Conservation (phyloP, 2,113 vertebrate genomes). For the Engraulis encrasicolus region DNA sequence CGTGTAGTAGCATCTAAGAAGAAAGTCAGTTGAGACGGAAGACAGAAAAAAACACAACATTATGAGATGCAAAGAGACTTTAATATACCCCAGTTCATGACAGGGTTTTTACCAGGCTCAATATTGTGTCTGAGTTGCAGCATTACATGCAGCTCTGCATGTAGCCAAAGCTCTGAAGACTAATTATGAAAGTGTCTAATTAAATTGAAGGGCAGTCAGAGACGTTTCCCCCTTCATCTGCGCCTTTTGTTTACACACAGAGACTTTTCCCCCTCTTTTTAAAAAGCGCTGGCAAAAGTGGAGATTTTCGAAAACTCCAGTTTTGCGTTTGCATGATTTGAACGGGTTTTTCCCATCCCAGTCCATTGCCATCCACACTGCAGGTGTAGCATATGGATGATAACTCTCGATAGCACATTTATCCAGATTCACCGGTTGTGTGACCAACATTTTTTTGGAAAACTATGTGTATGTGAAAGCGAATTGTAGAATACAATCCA, state of each 20-base stretch:
- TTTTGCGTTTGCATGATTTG: too few relatives aligned
- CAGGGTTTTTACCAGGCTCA: not conserved
- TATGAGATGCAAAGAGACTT: not conserved
- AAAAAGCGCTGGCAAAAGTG: too few relatives aligned
- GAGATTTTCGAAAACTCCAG: too few relatives aligned
- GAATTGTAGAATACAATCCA: conserved; percentile 28
- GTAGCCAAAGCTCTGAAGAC: conserved; percentile 7
- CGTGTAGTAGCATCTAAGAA: not conserved
- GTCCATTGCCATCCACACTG: too few relatives aligned
- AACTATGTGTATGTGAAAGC: too few relatives aligned
- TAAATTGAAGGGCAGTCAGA: conserved; percentile 38
- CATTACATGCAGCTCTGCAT: not conserved
- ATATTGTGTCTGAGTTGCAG: not conserved
- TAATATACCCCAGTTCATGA: not conserved
- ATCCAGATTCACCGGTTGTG: too few relatives aligned
- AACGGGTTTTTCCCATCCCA: too few relatives aligned
- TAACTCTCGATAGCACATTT: too few relatives aligned
- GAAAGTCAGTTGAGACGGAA: not conserved
- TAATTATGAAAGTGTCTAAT: conserved; percentile 45
- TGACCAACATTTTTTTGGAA: too few relatives aligned
- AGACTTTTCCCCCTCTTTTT: too few relatives aligned
- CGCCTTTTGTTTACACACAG: too few relatives aligned
- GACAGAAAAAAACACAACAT: not conserved
- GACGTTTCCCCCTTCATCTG: conserved; percentile 26
- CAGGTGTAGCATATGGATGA: too few relatives aligned